phyloP scores from a whole-genome alignment of 2,888 invertebrate species.

The Epinotia nisella region DNA sequence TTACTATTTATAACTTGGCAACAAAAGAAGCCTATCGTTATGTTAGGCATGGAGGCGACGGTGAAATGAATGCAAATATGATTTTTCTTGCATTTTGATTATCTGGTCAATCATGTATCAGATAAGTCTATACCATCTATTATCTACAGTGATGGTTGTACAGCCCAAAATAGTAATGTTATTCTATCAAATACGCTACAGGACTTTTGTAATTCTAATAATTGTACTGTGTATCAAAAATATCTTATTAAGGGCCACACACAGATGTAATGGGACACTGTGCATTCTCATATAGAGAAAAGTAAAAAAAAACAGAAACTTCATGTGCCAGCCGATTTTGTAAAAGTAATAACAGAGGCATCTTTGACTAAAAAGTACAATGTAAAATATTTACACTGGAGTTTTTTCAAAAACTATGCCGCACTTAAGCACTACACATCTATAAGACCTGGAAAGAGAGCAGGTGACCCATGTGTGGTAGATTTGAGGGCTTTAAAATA shows the following conservation, averaged over 20 bases:
- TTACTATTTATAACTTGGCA: neutral
- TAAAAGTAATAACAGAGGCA: conserved; percentile 22
- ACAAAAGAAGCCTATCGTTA: neutral
- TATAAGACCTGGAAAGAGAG: conserved; percentile 9
- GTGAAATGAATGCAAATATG: too few species aligned
- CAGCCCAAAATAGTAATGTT: neutral
- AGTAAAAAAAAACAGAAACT: conserved; percentile 15
- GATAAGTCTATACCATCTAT: conserved; percentile 2
- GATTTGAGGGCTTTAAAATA: conserved; percentile 10
- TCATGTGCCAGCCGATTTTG: conserved; percentile 6
- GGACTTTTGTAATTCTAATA: conserved; percentile 1
- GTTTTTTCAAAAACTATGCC: conserved; percentile 4
- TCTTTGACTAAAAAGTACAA: conserved; percentile 14
- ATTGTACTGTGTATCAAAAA: conserved; percentile 14
- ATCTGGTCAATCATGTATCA: neutral
- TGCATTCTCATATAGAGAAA: conserved; percentile 12
- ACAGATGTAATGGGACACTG: conserved; percentile 14
- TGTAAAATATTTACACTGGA: conserved; percentile 13
- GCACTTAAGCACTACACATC: conserved; percentile 8
- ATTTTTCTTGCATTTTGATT: conserved; percentile 2
- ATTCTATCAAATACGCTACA: conserved; percentile 10
- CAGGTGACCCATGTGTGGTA: conserved; percentile 4
- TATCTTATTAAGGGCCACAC: conserved; percentile 22
- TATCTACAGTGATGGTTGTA: neutral
- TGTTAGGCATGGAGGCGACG: too few species aligned